These are phyloP conservation scores for Misgurnus mizolepis DNA, from an alignment of 2,113 vertebrate genomes.

Conservation along the genomic window DNA sequence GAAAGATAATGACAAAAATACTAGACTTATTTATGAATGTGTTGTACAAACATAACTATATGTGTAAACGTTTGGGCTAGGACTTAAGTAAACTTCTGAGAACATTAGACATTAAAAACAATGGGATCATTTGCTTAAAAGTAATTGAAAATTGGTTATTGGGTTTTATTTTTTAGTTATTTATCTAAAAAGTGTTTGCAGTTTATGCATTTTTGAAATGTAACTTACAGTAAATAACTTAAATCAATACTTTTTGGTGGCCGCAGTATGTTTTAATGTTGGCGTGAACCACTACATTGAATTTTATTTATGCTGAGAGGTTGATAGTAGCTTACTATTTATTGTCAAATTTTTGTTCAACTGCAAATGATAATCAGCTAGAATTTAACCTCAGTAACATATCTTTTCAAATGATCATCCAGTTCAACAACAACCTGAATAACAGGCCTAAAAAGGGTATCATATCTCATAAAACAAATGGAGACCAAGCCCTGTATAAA, in stretches of 20 bases:
- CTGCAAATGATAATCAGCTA: neutral
- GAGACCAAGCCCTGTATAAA: constrained; percentile 40
- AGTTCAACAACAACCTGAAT: constrained; percentile 8
- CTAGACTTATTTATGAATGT: too few species aligned
- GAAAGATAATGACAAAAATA: too few species aligned
- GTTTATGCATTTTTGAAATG: too few species aligned
- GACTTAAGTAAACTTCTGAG: too few species aligned
- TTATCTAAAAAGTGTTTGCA: too few species aligned
- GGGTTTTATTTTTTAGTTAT: too few species aligned
- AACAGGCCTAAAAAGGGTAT: neutral
- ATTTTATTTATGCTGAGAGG: neutral
- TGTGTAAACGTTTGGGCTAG: too few species aligned
- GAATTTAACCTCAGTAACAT: neutral
- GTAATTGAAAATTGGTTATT: too few species aligned
- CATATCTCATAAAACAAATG: constrained; percentile 1
- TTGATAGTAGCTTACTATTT: neutral
- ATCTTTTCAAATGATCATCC: neutral
- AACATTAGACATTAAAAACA: too few species aligned
- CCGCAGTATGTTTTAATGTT: neutral
- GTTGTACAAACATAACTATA: too few species aligned
- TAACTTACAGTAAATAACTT: neutral
- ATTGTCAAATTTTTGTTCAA: neutral
- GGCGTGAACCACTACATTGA: neutral
- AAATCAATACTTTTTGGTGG: neutral
- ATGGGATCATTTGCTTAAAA: too few species aligned